A percentile compares a stretch with the other conserved stretches of the same genome.
Evolutionary conservation across 2,888 invertebrate species (phyloP).

Genomic region (Agrochola circellaris): DNA sequence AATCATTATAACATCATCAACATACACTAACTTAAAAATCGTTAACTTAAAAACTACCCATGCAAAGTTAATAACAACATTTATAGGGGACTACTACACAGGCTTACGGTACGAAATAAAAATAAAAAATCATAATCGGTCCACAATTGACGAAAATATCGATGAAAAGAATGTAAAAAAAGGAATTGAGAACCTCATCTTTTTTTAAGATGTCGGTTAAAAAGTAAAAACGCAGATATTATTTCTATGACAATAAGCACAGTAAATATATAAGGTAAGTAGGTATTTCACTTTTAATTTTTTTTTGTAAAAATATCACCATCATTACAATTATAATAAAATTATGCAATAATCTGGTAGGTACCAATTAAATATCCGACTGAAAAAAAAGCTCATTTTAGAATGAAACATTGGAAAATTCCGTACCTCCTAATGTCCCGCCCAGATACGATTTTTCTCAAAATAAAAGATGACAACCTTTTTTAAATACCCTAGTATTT

Average conservation of each 20-base stretch:
- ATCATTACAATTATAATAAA: background rate
- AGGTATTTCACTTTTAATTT: background rate
- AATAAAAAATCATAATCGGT: too few relatives aligned
- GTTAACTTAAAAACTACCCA: too few relatives aligned
- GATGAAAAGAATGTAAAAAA: too few relatives aligned
- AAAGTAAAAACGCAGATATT: background rate
- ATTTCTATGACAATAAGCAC: background rate
- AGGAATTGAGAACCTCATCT: too few relatives aligned
- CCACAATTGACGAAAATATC: too few relatives aligned
- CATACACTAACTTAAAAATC: too few relatives aligned
- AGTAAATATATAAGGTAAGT: too few relatives aligned
- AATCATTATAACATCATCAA: too few relatives aligned
- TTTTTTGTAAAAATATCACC: background rate
- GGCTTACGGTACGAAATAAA: too few relatives aligned
- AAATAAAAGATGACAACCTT: constrained; percentile 26
- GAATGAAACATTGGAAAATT: background rate
- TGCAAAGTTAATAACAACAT: too few relatives aligned
- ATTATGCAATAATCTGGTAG: background rate
- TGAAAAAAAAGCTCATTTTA: background rate
- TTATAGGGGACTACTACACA: too few relatives aligned
- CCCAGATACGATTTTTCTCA: background rate
- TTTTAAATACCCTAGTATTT: constrained; percentile 9
- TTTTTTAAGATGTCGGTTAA: too few relatives aligned
- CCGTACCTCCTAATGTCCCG: background rate
- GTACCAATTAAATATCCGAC: background rate